Conservation (phyloP, 2,888 invertebrate genomes). For the Tinea trinotella region DNA sequence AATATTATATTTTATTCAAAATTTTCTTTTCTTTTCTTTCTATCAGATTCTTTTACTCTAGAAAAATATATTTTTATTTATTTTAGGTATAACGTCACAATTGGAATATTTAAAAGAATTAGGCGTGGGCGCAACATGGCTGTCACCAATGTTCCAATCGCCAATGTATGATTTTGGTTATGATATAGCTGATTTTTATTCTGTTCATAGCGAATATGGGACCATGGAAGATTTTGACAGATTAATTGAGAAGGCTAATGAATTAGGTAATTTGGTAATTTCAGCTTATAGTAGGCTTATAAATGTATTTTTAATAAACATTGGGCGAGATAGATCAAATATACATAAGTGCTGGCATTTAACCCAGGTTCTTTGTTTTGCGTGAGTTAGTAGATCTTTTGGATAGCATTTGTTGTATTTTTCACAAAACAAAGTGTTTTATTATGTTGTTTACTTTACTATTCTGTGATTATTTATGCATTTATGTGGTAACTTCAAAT, state of each 20-base stretch:
- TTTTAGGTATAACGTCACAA: conserved; percentile 73
- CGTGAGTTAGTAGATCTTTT: too few species aligned
- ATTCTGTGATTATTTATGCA: too few species aligned
- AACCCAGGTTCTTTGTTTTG: too few species aligned
- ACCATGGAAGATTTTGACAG: conserved; percentile 79
- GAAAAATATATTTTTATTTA: conserved; percentile 15
- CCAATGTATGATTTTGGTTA: conserved; percentile 89
- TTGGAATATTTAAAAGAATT: conserved; percentile 77
- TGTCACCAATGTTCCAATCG: conserved; percentile 81
- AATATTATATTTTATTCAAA: too few species aligned
- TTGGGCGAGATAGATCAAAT: too few species aligned
- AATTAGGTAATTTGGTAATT: conserved; percentile 53
- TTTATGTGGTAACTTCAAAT: too few species aligned
- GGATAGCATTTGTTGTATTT: too few species aligned
- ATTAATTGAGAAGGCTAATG: conserved; percentile 69
- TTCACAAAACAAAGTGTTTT: too few species aligned
- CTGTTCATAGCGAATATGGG: conserved; percentile 80
- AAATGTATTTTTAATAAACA: too few species aligned
- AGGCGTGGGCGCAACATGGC: conserved; percentile 80
- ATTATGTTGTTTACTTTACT: too few species aligned
- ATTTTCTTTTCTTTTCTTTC: neutral
- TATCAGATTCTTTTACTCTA: neutral
- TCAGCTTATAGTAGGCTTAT: neutral
- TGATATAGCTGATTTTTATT: conserved; percentile 80
- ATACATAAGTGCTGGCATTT: too few species aligned